Conservation (phyloP, 2,113 vertebrate species). For the crab-eating macaque (Macaca fascicularis) region DNA sequence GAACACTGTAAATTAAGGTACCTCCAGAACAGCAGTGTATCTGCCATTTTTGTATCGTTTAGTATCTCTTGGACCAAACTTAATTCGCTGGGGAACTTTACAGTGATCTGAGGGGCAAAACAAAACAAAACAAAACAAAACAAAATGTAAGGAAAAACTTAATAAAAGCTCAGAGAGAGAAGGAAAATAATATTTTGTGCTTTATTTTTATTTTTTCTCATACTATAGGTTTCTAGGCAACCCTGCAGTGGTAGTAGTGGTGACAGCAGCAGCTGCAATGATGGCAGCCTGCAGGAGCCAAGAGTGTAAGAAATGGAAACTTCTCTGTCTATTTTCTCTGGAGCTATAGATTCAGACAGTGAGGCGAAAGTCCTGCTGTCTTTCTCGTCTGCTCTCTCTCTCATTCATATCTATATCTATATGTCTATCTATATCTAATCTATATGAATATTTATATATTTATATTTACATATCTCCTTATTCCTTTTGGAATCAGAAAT, state of each 20-base stretch:
- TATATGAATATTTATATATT: no score
- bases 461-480: not conserved
- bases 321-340: not conserved
- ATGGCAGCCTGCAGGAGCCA: not conserved
- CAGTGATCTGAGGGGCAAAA: not conserved
- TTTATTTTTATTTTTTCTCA: not conserved
- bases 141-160: not conserved
- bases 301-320: accelerated
- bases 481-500: not conserved
- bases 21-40: not conserved
- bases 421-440: not conserved
- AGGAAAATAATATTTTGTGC: not conserved
- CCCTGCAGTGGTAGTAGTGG: not conserved
- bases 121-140: not conserved
- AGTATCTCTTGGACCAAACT: not conserved
- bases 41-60: not conserved
- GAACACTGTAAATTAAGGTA: not conserved
- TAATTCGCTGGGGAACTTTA: not conserved
- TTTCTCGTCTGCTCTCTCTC: not conserved
- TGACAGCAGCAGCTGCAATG: not conserved
- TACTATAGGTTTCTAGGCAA: not conserved
- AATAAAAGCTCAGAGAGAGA: not conserved
- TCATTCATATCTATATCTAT: not conserved
- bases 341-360: not conserved
- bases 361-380: not conserved